Evolutionary conservation across 2,113 vertebrate genomes (phyloP), one percentile per base, ranked within the genome.

Genomic region (Bungarus multicinctus): DNA sequence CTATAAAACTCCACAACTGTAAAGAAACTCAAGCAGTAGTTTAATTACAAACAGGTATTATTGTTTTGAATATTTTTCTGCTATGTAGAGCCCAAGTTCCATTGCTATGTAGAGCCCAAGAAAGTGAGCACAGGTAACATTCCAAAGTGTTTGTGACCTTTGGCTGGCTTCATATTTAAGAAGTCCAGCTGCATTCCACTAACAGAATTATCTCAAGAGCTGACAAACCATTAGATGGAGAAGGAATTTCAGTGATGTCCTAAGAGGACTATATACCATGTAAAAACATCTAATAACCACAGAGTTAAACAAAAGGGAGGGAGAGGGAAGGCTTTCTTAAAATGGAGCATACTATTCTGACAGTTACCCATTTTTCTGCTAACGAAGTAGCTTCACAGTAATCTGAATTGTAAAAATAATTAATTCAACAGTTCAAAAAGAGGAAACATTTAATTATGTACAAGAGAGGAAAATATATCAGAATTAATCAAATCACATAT

Each of bases 131-230:
- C 92, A 94, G 94, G 93, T 93, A 92, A 53, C 92, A 86, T 92
- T 93, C 95, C 95, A 92, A 27, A 52, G 90, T 1, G 91, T 94
- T 93, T 55, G 47, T 94, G 69, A 91, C 89, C 85, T 85, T 39
- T 30, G 93, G 92, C 89, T 45, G n/a, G 10, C 43, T 64, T 25
- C 94, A 89, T 87, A 91, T 25, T 45, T n/a, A 12, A 18, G 91
- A 94, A 86, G 88, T 93, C 93, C 95, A 93, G 95, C 93, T 88
- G 93, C 95, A 93, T 94, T 95, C 95, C 93, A 11, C 52, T 92
- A 90, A 1, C 87, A 60, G 27, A 30, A 95, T 58, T 94, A 91
- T 85, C 53, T 91, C 94, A 53, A 92, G 94, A 92, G 85, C 93
- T 94, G 94, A 94, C 30, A 89, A 90, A 92, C 91, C 94, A 93